A percentile compares a stretch with the other conserved stretches of the same genome.
These are phyloP conservation scores for Drosophila macrospina DNA, from an alignment of 2,888 invertebrate species.

Conservation along the genomic window DNA sequence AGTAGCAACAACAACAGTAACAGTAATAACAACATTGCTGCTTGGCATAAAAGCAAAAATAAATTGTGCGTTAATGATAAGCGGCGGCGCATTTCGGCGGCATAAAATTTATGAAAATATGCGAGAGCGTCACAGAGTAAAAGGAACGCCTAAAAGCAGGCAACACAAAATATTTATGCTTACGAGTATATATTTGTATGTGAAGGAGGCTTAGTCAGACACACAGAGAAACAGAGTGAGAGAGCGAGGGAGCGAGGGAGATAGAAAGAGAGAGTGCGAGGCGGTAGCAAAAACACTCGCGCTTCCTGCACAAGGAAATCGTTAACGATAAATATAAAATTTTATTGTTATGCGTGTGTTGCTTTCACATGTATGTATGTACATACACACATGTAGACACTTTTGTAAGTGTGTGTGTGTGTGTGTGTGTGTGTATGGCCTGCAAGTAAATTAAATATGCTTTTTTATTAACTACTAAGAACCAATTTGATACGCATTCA, in stretches of 20 bases:
- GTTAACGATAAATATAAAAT: constrained; percentile 82
- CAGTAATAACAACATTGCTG: constrained; percentile 34
- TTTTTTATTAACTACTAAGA: constrained; percentile 82
- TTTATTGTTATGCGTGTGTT: constrained; percentile 78
- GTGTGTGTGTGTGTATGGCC: constrained; percentile 33
- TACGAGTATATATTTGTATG: constrained; percentile 48
- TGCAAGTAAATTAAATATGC: constrained; percentile 80
- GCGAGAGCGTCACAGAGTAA: constrained; percentile 54
- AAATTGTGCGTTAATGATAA: constrained; percentile 83
- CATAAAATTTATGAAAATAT: constrained; percentile 82
- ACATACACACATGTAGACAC: constrained; percentile 6
- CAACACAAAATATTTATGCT: constrained; percentile 69
- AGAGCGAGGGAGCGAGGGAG: constrained; percentile 1
- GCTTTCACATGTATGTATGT: constrained; percentile 28
- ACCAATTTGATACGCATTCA: constrained; percentile 81
- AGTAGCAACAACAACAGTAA: constrained; percentile 26
- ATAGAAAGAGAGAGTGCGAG: constrained; percentile 7
- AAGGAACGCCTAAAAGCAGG: constrained; percentile 46
- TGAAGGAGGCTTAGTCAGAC: constrained; percentile 43
- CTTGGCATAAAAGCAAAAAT: constrained; percentile 77
- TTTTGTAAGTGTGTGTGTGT: constrained; percentile 18
- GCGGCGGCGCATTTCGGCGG: constrained; percentile 76
- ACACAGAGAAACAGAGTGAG: constrained; percentile 29
- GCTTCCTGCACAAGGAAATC: constrained; percentile 70
- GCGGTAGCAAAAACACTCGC: constrained; percentile 29